A percentile compares a stretch with the other conserved stretches of the same genome.
phyloP scores from a whole-genome alignment of 2,797 vertebrate species.

The Nannoperca australis region DNA sequence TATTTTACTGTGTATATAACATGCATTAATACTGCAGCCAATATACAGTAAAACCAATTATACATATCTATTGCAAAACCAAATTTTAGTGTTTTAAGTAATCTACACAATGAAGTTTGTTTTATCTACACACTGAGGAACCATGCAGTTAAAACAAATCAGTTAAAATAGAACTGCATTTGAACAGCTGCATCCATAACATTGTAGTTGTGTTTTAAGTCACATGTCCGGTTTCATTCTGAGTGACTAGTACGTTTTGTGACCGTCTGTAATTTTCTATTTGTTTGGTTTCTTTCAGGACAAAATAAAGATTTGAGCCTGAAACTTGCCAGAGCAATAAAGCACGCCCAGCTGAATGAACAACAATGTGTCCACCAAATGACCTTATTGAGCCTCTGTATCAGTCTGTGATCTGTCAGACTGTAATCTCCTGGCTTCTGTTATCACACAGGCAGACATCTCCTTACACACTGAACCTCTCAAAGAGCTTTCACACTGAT shows the following conservation, averaged over 20 bases:
- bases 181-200: neutral
- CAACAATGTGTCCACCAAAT: neutral
- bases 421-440: neutral
- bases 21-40: neutral
- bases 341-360: neutral
- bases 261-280: conserved; percentile 2
- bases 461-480: conserved; percentile 15
- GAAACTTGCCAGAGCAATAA: conserved; percentile 10
- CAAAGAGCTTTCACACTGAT: neutral
- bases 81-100: neutral
- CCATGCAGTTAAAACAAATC: neutral
- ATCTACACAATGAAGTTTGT: neutral
- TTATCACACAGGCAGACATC: neutral
- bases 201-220: neutral
- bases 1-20: neutral
- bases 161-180: neutral
- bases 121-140: neutral
- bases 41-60: neutral
- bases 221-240: neutral
- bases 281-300: conserved; percentile 52
- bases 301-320: conserved; percentile 28
- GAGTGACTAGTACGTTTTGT: neutral
- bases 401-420: neutral
- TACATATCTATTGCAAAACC: neutral
- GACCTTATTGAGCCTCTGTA: neutral